Evolutionary conservation across 2,113 vertebrate species (phyloP), one percentile per base, ranked within the genome.

Genomic region (Peucedramus taeniatus): DNA sequence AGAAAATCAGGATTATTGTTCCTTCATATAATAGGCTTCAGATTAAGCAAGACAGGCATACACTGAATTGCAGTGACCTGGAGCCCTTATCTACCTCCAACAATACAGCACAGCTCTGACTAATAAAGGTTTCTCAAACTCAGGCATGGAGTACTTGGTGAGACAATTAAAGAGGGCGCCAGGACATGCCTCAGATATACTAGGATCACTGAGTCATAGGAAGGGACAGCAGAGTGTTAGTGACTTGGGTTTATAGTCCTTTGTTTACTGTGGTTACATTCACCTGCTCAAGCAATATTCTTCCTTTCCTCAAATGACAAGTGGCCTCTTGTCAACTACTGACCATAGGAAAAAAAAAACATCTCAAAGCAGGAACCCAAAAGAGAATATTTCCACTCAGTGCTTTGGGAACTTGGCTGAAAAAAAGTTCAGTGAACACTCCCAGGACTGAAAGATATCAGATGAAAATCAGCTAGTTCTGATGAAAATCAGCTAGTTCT

Each of bases 1-100:
- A 83, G 72, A 83, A 86, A 90, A 65, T 49, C 28, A 28, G 31
- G 85, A 31, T 87, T 83, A 94, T 95, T 93, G 80, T 97, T 97
- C 70, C 61, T 60, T 85, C 22, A 10, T 26, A 87, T 80, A 84
- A 72, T 82, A 66, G 51, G 23, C 59, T 92, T 61, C 54, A 44
- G 81, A 69, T 77, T 68, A 87, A 90, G 76, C 86, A 92, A 94
- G 54, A 31, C 50, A 69, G 49, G 39, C 79, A 47, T 77, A 84
- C 61, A 79, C 11, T 83, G 90, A 93, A 84, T 75, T 42, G 22
- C 71, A 74, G 81, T 96, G 95, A 94, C 95, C 93, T 16, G 0
- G 44, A 96, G 78, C 88, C 95, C 90, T 95, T 92, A 92, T 82
- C 72, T 74, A 68, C 19, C 35, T 59, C 65, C 50, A 76, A 80